phyloP scores from a whole-genome alignment of 2,797 vertebrate genomes.

The Iguana delicatissima region DNA sequence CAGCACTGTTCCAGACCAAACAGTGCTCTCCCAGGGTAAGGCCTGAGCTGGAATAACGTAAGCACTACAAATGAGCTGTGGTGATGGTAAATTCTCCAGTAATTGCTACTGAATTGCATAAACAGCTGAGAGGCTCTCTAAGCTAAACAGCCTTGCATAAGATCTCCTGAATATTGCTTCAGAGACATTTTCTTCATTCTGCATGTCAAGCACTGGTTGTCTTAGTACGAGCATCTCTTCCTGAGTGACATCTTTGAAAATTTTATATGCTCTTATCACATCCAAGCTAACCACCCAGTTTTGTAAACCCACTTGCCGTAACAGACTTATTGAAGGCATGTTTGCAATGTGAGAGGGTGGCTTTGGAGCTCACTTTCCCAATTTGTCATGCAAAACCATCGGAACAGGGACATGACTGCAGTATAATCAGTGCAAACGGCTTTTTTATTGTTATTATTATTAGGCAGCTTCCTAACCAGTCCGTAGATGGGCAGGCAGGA shows the following conservation, averaged over 20 bases:
- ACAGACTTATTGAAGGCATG: background rate
- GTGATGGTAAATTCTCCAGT: background rate
- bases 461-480: no score
- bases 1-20: background rate
- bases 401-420: background rate
- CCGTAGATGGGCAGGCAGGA: no score
- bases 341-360: background rate
- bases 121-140: constrained; percentile 12
- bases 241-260: background rate
- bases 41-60: background rate
- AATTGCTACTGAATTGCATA: constrained; percentile 16
- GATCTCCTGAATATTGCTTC: background rate
- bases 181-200: background rate
- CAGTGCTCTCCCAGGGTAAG: background rate
- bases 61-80: constrained; percentile 4
- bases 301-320: background rate
- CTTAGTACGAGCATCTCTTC: background rate
- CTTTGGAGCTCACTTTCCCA: background rate
- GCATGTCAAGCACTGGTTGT: background rate
- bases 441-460: background rate
- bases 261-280: background rate
- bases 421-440: background rate
- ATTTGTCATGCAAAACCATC: background rate
- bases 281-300: background rate
- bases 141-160: constrained; percentile 10